Base-by-base conservation (phyloP, 2,113 vertebrate genomes). In the Pipra filicauda region DNA sequence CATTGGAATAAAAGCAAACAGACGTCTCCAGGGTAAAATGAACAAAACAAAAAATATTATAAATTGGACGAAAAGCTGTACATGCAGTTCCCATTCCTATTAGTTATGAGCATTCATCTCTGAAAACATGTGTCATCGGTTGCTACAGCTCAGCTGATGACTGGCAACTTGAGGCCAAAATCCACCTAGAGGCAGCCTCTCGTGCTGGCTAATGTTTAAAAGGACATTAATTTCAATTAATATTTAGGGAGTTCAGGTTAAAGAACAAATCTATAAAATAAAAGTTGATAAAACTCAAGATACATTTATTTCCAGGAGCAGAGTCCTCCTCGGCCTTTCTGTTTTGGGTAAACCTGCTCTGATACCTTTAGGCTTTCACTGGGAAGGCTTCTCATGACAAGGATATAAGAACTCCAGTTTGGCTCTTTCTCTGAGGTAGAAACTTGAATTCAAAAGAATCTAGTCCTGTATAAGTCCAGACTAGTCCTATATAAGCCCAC, bases 1-100 rank as follows among this genome's bases (percentile, higher is more conserved):
- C 67, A 90, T 1, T 64, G 75, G 81, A 79, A 89, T 86, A 91
- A 94, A 88, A 91, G 69, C 75, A 88, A 95, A 77, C 59, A 83
- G 71, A 88, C 74, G 72, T 89, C 57, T 91, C 86, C 35, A 55
- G 44, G 81, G 48, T 49, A 88, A 93, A 80, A 95, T 20, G 30
- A 89, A 84, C 27, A 77, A 88, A 85, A 73, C 16, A 79, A 88
- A 82, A 87, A 82, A 48, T 70, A 39, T 4, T 70, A 77, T 35
- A 11, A 80, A 70, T 52, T 48, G 79, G 72, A 76, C 85, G 77
- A 80, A 72, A 95, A 83, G 65, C 71, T 77, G 81, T 76, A 90
- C 82, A 84, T 80, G 35, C 69, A 93, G 78, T 91, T 95, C 55
- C 52, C 43, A 55, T 74, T 90, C 77, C 59, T 59, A 85, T 71